Conservation (phyloP, 2,113 vertebrate species). For the Otus sunia region DNA sequence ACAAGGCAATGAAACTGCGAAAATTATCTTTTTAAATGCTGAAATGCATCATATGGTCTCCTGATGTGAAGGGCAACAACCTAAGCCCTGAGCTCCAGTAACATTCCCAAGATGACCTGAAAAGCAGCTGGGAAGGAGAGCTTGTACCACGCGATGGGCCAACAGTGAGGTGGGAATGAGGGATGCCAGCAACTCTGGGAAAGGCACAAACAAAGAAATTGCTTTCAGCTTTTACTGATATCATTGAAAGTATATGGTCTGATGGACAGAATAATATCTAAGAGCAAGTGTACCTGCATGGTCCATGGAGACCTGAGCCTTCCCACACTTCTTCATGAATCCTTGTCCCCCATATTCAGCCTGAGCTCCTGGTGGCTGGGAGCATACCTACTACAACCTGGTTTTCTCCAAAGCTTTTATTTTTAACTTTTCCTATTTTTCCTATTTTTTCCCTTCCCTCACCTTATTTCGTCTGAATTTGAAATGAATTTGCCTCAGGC, state of each 20-base stretch:
- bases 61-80: neutral
- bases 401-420: neutral
- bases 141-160: rapidly evolving
- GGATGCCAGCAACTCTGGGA: neutral
- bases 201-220: neutral
- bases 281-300: neutral
- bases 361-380: neutral
- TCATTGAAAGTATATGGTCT: neutral
- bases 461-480: neutral
- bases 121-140: neutral
- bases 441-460: neutral
- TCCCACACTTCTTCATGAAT: neutral
- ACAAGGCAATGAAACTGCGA: neutral
- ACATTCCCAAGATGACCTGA: neutral
- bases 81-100: neutral
- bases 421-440: neutral
- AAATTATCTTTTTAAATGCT: neutral
- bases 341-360: neutral
- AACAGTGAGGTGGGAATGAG: rapidly evolving
- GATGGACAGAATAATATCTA: neutral
- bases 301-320: rapidly evolving
- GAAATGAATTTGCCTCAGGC: neutral
- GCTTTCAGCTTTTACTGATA: neutral
- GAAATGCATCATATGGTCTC: neutral
- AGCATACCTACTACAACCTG: neutral